phyloP scores from a whole-genome alignment of 2,888 invertebrate species.

The Saturnia japonica region DNA sequence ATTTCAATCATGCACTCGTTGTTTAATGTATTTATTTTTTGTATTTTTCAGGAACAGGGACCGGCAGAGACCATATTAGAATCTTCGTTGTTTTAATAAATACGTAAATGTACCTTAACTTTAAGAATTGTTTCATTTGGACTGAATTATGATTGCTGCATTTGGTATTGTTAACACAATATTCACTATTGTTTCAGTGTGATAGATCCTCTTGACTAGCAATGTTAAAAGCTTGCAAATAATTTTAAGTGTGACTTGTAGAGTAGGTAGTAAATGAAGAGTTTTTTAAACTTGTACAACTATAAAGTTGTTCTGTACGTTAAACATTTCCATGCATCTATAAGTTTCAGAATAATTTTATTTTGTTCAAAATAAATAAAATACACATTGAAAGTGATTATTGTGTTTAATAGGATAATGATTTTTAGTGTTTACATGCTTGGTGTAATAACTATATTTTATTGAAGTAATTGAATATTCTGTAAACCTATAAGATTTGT shows the following conservation, averaged over 20 bases:
- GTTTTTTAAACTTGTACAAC: not conserved
- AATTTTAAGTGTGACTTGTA: not conserved
- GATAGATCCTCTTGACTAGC: constrained; percentile 5
- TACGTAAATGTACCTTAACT: constrained; percentile 24
- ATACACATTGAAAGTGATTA: not conserved
- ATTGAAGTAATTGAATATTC: not conserved
- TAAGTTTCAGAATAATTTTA: not conserved
- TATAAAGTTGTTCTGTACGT: not conserved
- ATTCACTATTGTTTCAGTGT: constrained; percentile 1
- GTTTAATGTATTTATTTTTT: constrained; percentile 15
- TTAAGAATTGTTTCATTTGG: constrained; percentile 18
- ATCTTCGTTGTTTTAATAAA: constrained; percentile 37
- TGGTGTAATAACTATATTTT: not conserved
- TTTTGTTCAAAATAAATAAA: not conserved
- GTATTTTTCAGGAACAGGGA: constrained; percentile 76
- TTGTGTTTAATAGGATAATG: not conserved
- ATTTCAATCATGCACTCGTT: not conserved
- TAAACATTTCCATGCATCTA: not conserved
- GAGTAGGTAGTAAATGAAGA: not conserved
- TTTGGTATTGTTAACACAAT: constrained; percentile 9
- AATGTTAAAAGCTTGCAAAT: not conserved
- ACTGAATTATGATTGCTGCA: constrained; percentile 18
- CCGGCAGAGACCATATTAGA: constrained; percentile 57
- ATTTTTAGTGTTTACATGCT: constrained; percentile 1
- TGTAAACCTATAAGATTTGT: not conserved